phyloP scores from a whole-genome alignment of 2,797 vertebrate genomes.

The Dendrocincla fuliginosa region DNA sequence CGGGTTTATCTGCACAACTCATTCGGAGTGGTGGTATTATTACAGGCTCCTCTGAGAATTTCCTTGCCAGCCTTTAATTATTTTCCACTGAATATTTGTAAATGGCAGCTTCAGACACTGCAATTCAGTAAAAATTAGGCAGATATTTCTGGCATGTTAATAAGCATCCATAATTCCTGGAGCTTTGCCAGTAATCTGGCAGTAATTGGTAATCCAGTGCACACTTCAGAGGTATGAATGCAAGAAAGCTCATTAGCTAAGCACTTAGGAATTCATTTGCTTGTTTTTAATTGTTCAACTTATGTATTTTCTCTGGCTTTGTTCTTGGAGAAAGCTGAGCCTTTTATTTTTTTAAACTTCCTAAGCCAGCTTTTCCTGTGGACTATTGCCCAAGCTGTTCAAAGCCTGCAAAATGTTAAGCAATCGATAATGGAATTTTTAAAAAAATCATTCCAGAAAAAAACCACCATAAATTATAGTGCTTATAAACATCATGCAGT shows the following conservation, averaged over 20 bases:
- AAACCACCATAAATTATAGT: neutral
- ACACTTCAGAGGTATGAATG: neutral
- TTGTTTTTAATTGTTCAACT: neutral
- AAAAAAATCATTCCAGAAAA: neutral
- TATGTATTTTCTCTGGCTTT: neutral
- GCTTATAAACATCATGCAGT: neutral
- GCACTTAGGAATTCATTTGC: neutral
- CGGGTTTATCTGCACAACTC: neutral
- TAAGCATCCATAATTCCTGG: neutral
- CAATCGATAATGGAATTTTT: neutral
- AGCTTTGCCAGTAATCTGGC: neutral
- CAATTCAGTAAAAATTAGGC: neutral
- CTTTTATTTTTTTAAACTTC: neutral
- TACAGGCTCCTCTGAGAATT: neutral
- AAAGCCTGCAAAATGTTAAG: slow-evolving; percentile 2
- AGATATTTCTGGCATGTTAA: neutral
- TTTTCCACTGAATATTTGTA: neutral
- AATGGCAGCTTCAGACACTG: neutral
- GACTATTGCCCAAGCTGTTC: neutral
- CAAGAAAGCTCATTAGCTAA: neutral
- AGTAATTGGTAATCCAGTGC: neutral
- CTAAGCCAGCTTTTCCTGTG: neutral
- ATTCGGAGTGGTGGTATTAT: neutral
- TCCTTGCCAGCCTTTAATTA: neutral
- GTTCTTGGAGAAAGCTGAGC: neutral